These are phyloP conservation scores for Anhinga rufa DNA, from an alignment of 2,113 vertebrate species.

Conservation along the genomic window DNA sequence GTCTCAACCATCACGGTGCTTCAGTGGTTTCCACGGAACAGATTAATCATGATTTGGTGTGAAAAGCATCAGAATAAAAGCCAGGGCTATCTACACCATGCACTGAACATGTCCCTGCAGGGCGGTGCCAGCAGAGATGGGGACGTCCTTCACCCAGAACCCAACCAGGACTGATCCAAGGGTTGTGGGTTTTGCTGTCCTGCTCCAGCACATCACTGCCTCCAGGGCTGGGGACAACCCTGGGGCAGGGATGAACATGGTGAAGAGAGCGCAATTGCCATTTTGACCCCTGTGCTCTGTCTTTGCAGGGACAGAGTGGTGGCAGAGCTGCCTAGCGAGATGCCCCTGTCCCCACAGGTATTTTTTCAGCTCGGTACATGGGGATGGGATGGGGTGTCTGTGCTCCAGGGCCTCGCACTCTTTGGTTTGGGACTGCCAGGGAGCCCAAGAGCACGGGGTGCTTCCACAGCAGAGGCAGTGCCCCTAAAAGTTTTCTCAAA, in stretches of 20 bases:
- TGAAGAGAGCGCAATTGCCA: neutral
- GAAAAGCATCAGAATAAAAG: neutral
- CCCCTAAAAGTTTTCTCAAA: neutral
- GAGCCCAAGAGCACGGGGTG: neutral
- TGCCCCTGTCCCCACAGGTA: neutral
- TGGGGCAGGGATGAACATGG: neutral
- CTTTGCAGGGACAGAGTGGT: neutral
- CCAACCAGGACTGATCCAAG: neutral
- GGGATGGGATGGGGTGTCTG: neutral
- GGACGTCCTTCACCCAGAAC: neutral
- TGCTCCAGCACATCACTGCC: neutral
- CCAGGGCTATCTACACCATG: neutral
- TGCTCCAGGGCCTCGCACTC: neutral
- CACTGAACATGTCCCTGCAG: neutral
- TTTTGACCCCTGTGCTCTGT: neutral
- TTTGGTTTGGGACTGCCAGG: neutral
- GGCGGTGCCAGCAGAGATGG: neutral
- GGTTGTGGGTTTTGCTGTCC: neutral
- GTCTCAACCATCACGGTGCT: accelerated
- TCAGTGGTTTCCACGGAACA: neutral
- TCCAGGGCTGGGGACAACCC: neutral
- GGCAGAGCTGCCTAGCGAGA: neutral
- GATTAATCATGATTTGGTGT: neutral
- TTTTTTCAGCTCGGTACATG: neutral
- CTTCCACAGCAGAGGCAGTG: neutral